A percentile compares a stretch with the other conserved stretches of the same genome.
Conservation (phyloP, 1,140 invertebrate species). For the Samia ricini region DNA sequence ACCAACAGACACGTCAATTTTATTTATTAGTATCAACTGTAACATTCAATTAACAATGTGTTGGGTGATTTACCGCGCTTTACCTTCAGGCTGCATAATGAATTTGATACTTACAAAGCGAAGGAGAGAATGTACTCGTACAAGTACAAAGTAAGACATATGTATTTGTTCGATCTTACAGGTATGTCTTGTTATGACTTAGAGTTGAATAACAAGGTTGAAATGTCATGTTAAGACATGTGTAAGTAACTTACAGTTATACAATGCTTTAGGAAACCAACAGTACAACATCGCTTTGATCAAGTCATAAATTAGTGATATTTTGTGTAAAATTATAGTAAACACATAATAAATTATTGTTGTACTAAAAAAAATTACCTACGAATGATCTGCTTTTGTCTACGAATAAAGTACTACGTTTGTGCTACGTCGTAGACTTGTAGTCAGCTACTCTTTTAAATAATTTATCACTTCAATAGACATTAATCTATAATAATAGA, state of each 20-base stretch:
- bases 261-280: too few relatives aligned
- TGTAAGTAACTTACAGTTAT: neutral
- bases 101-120: neutral
- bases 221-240: neutral
- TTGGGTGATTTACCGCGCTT: neutral
- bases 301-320: too few relatives aligned
- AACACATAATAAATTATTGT: too few relatives aligned
- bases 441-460: too few relatives aligned
- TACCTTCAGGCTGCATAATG: neutral
- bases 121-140: neutral
- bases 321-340: too few relatives aligned
- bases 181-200: neutral
- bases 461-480: too few relatives aligned
- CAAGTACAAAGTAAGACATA: neutral
- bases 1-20: too few relatives aligned
- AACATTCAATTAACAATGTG: neutral
- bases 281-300: too few relatives aligned
- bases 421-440: slow-evolving; percentile 16
- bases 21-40: too few relatives aligned
- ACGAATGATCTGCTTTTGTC: too few relatives aligned
- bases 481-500: too few relatives aligned
- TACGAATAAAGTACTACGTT: slow-evolving; percentile 10
- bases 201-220: neutral
- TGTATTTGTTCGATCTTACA: neutral
- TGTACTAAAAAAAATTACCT: too few relatives aligned